These are phyloP conservation scores for Heliconius erato DNA, from an alignment of 2,888 invertebrate species.

Conservation along the genomic window DNA sequence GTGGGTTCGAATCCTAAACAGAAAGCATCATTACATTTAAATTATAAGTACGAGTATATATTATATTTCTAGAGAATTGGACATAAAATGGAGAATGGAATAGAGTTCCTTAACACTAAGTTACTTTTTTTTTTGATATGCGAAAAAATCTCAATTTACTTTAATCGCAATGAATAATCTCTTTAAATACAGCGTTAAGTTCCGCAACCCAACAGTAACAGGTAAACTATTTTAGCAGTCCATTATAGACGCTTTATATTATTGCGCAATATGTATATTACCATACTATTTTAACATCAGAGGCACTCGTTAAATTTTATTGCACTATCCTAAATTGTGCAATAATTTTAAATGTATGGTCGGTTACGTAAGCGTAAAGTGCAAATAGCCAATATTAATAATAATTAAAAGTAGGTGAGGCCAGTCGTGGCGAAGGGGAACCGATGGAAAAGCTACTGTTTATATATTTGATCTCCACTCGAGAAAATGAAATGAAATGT, in stretches of 20 bases:
- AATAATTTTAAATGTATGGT: neutral
- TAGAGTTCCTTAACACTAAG: too few relatives aligned
- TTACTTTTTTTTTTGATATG: too few relatives aligned
- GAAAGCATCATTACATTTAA: too few relatives aligned
- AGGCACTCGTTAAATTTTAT: neutral
- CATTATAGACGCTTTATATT: neutral
- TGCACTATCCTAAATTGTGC: neutral
- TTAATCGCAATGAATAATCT: neutral
- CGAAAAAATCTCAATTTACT: too few relatives aligned
- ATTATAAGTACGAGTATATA: too few relatives aligned
- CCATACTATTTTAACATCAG: slow-evolving; percentile 2
- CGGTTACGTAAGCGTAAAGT: neutral
- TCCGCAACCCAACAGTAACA: neutral
- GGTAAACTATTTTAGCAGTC: neutral
- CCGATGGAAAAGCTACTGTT: too few relatives aligned
- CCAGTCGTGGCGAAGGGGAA: too few relatives aligned
- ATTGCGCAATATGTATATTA: slow-evolving; percentile 1
- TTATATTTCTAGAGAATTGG: too few relatives aligned
- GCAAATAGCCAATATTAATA: neutral
- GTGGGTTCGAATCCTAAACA: too few relatives aligned
- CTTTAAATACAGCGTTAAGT: neutral
- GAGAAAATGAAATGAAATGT: too few relatives aligned
- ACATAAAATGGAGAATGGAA: too few relatives aligned
- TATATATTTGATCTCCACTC: too few relatives aligned
- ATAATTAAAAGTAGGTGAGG: neutral